A percentile compares a stretch with the other conserved stretches of the same genome.
These are phyloP conservation scores for Grallaria varia DNA, from an alignment of 2,113 vertebrate species.

Conservation along the genomic window DNA sequence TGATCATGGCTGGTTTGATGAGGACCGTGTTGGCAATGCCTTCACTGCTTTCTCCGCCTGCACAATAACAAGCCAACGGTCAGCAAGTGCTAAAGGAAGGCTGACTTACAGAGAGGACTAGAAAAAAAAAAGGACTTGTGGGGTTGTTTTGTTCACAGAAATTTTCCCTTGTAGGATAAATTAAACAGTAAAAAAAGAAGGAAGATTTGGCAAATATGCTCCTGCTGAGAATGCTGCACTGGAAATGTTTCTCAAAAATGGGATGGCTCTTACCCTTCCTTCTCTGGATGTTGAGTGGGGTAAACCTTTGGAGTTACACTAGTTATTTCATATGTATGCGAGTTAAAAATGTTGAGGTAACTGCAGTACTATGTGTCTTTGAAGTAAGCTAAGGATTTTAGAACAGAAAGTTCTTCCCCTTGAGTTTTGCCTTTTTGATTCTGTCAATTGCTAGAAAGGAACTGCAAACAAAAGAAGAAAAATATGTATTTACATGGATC, in stretches of 20 bases:
- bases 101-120: neutral
- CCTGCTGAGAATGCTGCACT: neutral
- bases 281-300: neutral
- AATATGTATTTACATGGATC: neutral
- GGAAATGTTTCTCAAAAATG: neutral
- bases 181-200: neutral
- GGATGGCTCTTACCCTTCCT: neutral
- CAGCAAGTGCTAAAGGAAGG: neutral
- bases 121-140: neutral
- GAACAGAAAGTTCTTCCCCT: neutral
- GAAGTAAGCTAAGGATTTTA: neutral
- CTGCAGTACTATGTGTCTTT: neutral
- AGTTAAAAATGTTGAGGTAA: neutral
- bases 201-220: neutral
- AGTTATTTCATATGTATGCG: neutral
- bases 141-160: neutral
- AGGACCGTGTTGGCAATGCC: neutral
- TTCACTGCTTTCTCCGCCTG: fast-evolving
- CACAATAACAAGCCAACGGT: neutral
- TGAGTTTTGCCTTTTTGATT: neutral
- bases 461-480: neutral
- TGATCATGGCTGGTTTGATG: neutral
- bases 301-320: neutral
- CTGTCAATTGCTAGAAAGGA: neutral
- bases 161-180: neutral